Evolutionary conservation across 2,113 vertebrate species (phyloP).

Genomic region (Melanostigma gelatinosum): DNA sequence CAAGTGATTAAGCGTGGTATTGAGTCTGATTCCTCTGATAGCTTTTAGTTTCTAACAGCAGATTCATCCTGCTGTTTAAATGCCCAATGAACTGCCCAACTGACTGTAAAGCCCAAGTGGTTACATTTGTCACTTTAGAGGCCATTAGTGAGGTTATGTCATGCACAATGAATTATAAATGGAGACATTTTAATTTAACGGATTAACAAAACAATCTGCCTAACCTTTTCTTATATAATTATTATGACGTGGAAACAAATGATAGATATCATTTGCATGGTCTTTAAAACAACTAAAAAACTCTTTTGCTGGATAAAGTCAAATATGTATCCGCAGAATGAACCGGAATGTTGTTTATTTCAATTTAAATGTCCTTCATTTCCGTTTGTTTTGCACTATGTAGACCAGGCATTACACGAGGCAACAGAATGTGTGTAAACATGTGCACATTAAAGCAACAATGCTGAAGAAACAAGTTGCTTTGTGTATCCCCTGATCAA

Average conservation of each 20-base stretch:
- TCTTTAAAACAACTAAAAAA: too few relatives aligned
- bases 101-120: neutral
- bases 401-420: neutral
- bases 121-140: neutral
- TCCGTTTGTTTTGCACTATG: neutral
- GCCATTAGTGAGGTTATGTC: neutral
- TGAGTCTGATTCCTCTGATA: neutral
- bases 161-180: neutral
- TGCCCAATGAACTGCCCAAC: neutral
- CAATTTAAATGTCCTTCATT: neutral
- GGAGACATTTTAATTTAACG: neutral
- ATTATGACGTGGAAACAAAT: neutral
- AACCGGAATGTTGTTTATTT: constrained; percentile 2
- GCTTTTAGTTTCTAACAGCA: neutral
- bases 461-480: neutral
- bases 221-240: neutral
- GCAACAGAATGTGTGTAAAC: neutral
- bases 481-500: neutral
- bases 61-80: constrained; percentile 18
- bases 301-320: neutral
- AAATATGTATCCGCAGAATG: neutral
- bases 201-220: neutral
- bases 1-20: neutral
- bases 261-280: neutral
- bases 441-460: neutral